These are phyloP conservation scores for Glaucopsyche alexis DNA, from an alignment of 2,888 invertebrate genomes.

Conservation along the genomic window DNA sequence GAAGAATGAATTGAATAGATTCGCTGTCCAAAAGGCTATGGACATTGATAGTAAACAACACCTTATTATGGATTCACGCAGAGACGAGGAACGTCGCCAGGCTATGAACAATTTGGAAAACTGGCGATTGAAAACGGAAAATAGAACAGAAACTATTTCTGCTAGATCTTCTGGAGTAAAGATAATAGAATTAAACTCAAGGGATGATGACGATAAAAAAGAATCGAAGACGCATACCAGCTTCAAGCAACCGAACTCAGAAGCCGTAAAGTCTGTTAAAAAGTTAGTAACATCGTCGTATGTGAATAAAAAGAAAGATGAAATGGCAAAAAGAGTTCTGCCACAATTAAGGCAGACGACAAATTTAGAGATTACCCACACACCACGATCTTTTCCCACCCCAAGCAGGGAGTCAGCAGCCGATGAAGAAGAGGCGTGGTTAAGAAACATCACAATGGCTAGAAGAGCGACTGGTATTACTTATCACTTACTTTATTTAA, in stretches of 20 bases:
- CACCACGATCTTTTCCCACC: constrained; percentile 88
- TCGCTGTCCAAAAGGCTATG: constrained; percentile 72
- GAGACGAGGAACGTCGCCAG: constrained; percentile 80
- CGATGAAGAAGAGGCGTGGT: constrained; percentile 88
- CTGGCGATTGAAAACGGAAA: constrained; percentile 64
- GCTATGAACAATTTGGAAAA: constrained; percentile 84
- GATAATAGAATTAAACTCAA: constrained; percentile 50
- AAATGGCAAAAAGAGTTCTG: constrained; percentile 60
- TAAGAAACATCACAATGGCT: constrained; percentile 87
- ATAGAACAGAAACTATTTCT: constrained; percentile 36
- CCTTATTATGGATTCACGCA: constrained; percentile 81
- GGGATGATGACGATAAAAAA: constrained; percentile 45
- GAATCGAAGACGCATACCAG: constrained; percentile 23
- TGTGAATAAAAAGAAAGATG: constrained; percentile 60
- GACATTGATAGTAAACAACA: constrained; percentile 75
- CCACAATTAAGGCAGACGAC: constrained; percentile 80
- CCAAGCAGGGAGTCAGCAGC: constrained; percentile 87
- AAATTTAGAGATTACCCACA: constrained; percentile 84
- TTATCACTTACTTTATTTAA: neutral
- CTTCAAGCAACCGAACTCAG: constrained; percentile 33
- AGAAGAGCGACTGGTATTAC: constrained; percentile 78
- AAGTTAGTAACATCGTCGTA: constrained; percentile 59
- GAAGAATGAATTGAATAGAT: constrained; percentile 78
- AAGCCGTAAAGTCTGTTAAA: constrained; percentile 43
- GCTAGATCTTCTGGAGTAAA: constrained; percentile 44